Evolutionary conservation across 2,888 invertebrate species (phyloP).

Genomic region (Dione juno): DNA sequence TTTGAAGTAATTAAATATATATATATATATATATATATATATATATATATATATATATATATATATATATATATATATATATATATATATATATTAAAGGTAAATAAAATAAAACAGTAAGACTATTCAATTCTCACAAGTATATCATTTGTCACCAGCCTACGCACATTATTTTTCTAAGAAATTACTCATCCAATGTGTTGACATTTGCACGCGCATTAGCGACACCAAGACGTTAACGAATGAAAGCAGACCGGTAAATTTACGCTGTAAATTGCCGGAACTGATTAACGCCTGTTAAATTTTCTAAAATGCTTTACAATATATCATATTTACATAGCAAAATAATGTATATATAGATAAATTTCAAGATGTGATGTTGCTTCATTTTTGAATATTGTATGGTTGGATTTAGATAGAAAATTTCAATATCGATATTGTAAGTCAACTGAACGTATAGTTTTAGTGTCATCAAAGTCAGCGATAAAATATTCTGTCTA

Average conservation of each 20-base stretch:
- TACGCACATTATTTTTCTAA: slow-evolving; percentile 30
- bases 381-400: neutral
- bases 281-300: slow-evolving; percentile 50
- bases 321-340: slow-evolving; percentile 15
- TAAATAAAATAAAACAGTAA: neutral
- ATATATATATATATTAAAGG: neutral
- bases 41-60: neutral
- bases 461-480: slow-evolving; percentile 46
- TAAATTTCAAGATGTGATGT: no score
- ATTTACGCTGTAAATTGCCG: slow-evolving; percentile 68
- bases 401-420: neutral
- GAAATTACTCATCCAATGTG: slow-evolving; percentile 26
- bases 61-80: neutral
- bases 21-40: neutral
- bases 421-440: slow-evolving; percentile 14
- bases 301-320: slow-evolving; percentile 9
- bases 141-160: slow-evolving; percentile 29
- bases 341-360: slow-evolving; percentile 6
- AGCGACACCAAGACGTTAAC: slow-evolving; percentile 56
- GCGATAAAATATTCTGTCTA: slow-evolving; percentile 65
- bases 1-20: no score
- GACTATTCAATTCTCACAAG: slow-evolving; percentile 20
- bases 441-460: slow-evolving; percentile 38
- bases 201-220: slow-evolving; percentile 63
- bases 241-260: slow-evolving; percentile 60